These are phyloP conservation scores for Cardiocondyla obscurior DNA, from an alignment of 1,140 invertebrate genomes.

Conservation along the genomic window DNA sequence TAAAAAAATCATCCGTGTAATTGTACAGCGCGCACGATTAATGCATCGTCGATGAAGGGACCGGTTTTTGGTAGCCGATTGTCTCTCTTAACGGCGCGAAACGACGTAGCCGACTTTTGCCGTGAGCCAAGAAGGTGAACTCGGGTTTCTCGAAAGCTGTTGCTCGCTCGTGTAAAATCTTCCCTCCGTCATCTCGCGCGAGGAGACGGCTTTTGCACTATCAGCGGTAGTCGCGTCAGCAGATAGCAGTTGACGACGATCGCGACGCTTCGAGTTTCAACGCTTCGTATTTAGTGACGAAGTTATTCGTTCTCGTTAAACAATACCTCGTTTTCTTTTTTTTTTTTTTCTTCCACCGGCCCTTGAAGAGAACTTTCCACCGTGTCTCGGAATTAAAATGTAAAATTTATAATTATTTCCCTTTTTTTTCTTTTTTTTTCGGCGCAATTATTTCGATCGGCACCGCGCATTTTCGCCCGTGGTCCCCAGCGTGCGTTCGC, in stretches of 20 bases:
- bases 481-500: not conserved
- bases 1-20: conserved; percentile 13
- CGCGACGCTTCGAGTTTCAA: conserved; percentile 63
- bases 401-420: no score
- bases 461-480: not conserved
- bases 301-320: no score
- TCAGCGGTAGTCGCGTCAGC: conserved; percentile 65
- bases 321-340: conserved; percentile 30
- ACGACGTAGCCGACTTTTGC: not conserved
- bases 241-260: conserved; percentile 37
- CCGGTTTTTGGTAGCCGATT: conserved; percentile 33
- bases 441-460: not conserved
- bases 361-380: not conserved
- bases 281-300: conserved; percentile 58
- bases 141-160: conserved; percentile 46
- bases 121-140: not conserved
- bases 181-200: conserved; percentile 33
- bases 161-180: conserved; percentile 47
- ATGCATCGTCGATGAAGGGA: conserved; percentile 19
- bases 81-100: conserved; percentile 1
- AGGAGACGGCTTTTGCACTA: conserved; percentile 51
- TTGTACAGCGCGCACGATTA: conserved; percentile 6
- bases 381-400: no score
- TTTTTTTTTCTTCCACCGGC: not conserved
- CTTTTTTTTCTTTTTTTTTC: not conserved